phyloP scores from a whole-genome alignment of 23 tunicate species.

The Diplosoma virens region DNA sequence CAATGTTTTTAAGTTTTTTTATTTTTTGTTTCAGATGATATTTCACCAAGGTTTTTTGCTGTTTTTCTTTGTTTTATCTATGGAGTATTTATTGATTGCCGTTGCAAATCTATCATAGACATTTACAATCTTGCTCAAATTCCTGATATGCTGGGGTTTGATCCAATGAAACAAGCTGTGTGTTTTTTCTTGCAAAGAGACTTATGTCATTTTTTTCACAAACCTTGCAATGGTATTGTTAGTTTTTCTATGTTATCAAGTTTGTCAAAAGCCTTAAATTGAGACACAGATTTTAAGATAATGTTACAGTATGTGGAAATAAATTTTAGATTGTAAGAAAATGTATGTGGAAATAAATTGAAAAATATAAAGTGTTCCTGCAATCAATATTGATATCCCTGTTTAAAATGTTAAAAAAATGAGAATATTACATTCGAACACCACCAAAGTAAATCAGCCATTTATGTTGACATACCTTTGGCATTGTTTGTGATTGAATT shows the following conservation, averaged over 20 bases:
- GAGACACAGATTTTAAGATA: too few relatives aligned
- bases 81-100: conserved; percentile 1
- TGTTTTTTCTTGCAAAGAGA: conserved; percentile 21
- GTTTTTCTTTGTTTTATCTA: conserved; percentile 14
- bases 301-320: too few relatives aligned
- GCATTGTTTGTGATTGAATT: too few relatives aligned
- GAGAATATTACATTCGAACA: too few relatives aligned
- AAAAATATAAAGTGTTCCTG: background rate
- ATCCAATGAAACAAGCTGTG: conserved; percentile 3
- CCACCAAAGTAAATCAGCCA: too few relatives aligned
- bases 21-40: conserved; percentile 14
- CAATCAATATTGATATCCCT: too few relatives aligned
- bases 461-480: too few relatives aligned
- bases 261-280: too few relatives aligned
- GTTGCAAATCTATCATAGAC: background rate
- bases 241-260: too few relatives aligned
- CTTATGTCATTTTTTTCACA: conserved; percentile 39
- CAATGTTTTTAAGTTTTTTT: background rate
- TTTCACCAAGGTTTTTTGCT: conserved; percentile 1
- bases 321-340: background rate
- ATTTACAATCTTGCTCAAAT: background rate
- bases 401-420: too few relatives aligned
- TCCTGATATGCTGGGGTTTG: conserved; percentile 25
- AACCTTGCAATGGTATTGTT: conserved; percentile 36
- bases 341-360: background rate